phyloP scores from a whole-genome alignment of 1,140 invertebrate species.

The Elysia chlorotica region DNA sequence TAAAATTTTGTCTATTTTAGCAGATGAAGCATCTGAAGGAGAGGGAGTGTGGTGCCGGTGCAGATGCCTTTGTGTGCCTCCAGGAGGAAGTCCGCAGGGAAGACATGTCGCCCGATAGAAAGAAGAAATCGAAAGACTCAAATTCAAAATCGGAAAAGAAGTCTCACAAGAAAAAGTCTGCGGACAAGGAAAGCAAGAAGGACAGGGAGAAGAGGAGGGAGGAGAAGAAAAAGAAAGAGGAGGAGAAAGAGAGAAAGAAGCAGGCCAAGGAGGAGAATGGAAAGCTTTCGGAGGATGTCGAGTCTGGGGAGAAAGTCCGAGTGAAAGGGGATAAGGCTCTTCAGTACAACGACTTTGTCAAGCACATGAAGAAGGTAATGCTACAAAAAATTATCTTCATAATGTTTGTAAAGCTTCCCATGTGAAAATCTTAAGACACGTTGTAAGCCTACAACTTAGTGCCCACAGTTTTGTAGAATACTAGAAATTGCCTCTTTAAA shows the following conservation, averaged over 20 bases:
- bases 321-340: slow-evolving; percentile 12
- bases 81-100: neutral
- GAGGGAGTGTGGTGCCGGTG: neutral
- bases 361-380: slow-evolving; percentile 41
- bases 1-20: no score
- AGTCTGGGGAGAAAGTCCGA: slow-evolving; percentile 27
- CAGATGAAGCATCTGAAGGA: neutral
- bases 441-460: no score
- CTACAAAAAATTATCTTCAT: no score
- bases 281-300: slow-evolving; percentile 2
- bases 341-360: slow-evolving; percentile 33
- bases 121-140: neutral
- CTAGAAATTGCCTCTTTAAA: no score
- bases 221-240: neutral
- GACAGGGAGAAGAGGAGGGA: neutral
- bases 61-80: neutral
- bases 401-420: no score
- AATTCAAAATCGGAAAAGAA: neutral
- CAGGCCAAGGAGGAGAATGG: neutral
- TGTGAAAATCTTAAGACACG: no score
- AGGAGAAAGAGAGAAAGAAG: neutral
- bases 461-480: no score
- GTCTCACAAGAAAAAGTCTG: neutral
- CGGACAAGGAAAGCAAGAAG: neutral
- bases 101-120: neutral